These are phyloP conservation scores for Porites divaricata DNA, from an alignment of 92 coral and sea anemone genomes.

Conservation along the genomic window DNA sequence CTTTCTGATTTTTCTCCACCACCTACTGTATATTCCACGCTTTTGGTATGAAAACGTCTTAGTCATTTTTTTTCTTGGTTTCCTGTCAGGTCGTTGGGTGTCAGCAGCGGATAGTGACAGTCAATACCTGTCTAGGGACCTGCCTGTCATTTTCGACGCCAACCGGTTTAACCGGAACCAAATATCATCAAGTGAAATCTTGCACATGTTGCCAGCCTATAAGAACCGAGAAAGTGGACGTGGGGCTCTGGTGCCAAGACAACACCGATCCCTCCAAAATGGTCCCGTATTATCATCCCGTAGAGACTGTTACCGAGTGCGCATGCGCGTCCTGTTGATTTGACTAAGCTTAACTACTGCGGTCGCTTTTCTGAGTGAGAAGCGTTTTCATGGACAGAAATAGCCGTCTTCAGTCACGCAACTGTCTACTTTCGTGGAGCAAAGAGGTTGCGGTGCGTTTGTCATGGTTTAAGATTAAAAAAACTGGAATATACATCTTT, in stretches of 20 bases:
- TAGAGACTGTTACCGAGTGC: constrained; percentile 61
- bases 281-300: constrained; percentile 49
- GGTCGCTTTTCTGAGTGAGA: neutral
- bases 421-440: too few relatives aligned
- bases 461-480: too few relatives aligned
- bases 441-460: too few relatives aligned
- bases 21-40: too few relatives aligned
- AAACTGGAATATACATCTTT: too few relatives aligned
- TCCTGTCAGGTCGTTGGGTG: constrained; percentile 46
- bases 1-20: too few relatives aligned
- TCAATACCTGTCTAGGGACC: constrained; percentile 64
- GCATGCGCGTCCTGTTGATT: constrained; percentile 61
- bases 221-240: constrained; percentile 37
- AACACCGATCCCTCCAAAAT: constrained; percentile 33
- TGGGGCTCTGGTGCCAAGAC: constrained; percentile 63
- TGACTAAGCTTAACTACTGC: neutral
- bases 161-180: constrained; percentile 40
- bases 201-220: constrained; percentile 65
- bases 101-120: constrained; percentile 49
- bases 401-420: too few relatives aligned
- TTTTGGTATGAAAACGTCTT: neutral
- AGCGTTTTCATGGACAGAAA: too few relatives aligned
- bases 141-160: constrained; percentile 61
- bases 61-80: neutral
- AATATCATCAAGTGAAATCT: constrained; percentile 30